Evolutionary conservation across 2,888 invertebrate genomes (phyloP).

Genomic region (Pelosia muscerda): DNA sequence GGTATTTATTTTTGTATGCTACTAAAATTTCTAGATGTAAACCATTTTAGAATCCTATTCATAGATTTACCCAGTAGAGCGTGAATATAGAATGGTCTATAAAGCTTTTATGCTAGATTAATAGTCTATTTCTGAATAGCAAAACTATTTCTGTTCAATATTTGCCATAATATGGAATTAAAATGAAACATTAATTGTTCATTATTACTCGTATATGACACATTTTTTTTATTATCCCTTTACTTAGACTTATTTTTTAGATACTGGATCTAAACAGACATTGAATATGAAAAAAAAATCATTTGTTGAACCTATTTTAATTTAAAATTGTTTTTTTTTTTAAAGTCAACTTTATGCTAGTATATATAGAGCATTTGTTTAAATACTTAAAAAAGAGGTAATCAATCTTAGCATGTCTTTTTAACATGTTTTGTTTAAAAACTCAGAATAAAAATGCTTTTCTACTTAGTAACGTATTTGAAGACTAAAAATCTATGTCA

Average conservation of each 20-base stretch:
- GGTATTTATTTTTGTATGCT: neutral
- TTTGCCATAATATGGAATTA: neutral
- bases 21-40: neutral
- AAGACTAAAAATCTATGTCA: too few species aligned
- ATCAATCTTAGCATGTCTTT: too few species aligned
- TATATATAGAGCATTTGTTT: too few species aligned
- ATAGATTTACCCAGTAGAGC: neutral
- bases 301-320: too few species aligned
- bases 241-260: slow-evolving; percentile 1
- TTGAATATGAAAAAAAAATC: too few species aligned
- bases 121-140: slow-evolving; percentile 12
- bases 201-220: neutral
- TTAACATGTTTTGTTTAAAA: too few species aligned
- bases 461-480: too few species aligned
- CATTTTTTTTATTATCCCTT: neutral
- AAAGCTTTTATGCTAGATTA: slow-evolving; percentile 3
- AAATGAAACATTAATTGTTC: neutral
- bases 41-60: neutral
- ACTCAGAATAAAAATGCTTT: too few species aligned
- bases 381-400: too few species aligned
- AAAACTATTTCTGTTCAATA: slow-evolving; percentile 30
- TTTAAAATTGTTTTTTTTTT: too few species aligned
- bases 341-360: too few species aligned
- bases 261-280: too few species aligned
- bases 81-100: slow-evolving; percentile 2